Percentiles rank a stretch among this genome's conserved stretches.
Evolutionary conservation across 2,113 vertebrate species (phyloP).

Genomic region (Channa maculata): DNA sequence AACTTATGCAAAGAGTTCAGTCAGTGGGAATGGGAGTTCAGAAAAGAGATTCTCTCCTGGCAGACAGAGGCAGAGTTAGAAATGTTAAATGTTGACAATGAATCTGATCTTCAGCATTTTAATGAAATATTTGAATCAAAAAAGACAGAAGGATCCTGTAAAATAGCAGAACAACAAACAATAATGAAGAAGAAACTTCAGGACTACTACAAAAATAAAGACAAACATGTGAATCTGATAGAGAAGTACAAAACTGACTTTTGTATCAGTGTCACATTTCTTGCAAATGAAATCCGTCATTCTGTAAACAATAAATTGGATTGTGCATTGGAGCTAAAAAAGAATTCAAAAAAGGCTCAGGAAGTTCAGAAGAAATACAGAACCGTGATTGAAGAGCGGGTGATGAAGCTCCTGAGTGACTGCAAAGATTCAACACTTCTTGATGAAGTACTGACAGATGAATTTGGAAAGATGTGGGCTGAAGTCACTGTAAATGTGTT

Average conservation of each 20-base stretch:
- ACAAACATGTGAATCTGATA: conserved; percentile 55
- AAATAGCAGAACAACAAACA: not conserved
- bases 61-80: conserved; percentile 35
- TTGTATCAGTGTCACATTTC: conserved; percentile 20
- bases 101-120: not conserved
- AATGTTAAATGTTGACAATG: conserved; percentile 58
- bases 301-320: conserved; percentile 20
- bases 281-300: conserved; percentile 53
- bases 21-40: conserved; percentile 74
- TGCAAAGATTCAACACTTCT: conserved; percentile 1
- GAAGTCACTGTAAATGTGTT: not conserved
- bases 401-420: conserved; percentile 46
- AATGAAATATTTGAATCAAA: not conserved
- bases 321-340: not conserved
- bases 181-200: conserved; percentile 23
- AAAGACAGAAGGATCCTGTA: not conserved
- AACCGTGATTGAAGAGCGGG: conserved; percentile 56
- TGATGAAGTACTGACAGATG: not conserved
- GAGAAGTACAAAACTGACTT: conserved; percentile 77
- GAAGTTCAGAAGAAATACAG: conserved; percentile 42
- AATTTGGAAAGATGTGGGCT: conserved; percentile 80
- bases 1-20: conserved; percentile 56
- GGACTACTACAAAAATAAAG: conserved; percentile 66
- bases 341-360: conserved; percentile 31
- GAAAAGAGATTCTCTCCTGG: conserved; percentile 57